phyloP scores from a whole-genome alignment of 2,888 invertebrate genomes.

The Heliconius charithonia region DNA sequence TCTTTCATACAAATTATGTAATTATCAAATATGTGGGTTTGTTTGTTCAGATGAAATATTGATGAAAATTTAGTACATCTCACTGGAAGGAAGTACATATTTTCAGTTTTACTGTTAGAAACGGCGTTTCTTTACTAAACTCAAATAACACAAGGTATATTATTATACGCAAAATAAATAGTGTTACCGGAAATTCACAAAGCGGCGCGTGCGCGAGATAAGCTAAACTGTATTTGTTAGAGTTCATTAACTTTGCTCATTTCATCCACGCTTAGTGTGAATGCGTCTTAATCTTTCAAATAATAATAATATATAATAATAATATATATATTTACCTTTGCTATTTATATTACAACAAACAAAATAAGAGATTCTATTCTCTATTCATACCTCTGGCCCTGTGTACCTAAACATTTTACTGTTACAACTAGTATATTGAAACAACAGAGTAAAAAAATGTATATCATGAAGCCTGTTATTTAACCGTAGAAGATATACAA shows the following conservation, averaged over 20 bases:
- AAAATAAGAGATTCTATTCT: no score
- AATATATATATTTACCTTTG: no score
- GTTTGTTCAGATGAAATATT: not conserved
- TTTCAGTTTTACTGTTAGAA: not conserved
- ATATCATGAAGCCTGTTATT: no score
- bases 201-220: constrained; percentile 33
- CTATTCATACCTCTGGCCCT: no score
- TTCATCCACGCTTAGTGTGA: constrained; percentile 15
- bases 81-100: no score
- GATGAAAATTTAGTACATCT: no score
- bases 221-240: constrained; percentile 37
- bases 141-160: not conserved
- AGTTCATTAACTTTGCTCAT: constrained; percentile 40
- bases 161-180: constrained; percentile 10
- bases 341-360: no score
- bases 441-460: no score
- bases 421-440: no score
- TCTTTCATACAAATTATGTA: no score
- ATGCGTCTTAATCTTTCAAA: not conserved
- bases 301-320: not conserved
- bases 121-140: not conserved
- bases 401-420: no score
- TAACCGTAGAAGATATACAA: no score
- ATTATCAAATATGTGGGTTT: not conserved
- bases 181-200: constrained; percentile 5